Evolutionary conservation across 1,140 invertebrate genomes (phyloP).

Genomic region (Zaprionus camerounensis): DNA sequence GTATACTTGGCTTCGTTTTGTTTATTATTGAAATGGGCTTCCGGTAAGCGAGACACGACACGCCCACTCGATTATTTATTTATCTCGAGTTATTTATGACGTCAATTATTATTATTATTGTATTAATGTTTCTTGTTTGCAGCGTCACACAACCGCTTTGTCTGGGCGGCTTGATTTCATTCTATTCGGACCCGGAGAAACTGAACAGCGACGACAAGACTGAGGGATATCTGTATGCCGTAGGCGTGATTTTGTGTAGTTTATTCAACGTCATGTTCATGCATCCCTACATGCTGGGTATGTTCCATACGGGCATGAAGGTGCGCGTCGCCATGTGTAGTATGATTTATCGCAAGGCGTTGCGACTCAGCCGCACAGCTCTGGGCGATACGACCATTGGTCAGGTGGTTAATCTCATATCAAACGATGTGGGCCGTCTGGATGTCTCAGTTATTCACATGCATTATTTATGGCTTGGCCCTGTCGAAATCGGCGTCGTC

Average conservation of each 20-base stretch:
- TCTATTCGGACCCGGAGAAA: conserved; percentile 86
- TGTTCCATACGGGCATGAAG: conserved; percentile 91
- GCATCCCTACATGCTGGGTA: conserved; percentile 92
- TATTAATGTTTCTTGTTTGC: conserved; percentile 52
- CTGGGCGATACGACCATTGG: conserved; percentile 92
- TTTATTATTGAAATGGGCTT: conserved; percentile 79
- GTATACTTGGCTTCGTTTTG: conserved; percentile 64
- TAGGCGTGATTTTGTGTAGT: conserved; percentile 88
- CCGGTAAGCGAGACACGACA: conserved; percentile 63
- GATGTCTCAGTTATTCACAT: conserved; percentile 89
- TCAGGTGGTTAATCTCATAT: conserved; percentile 96
- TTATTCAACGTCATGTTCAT: conserved; percentile 89
- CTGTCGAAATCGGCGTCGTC: conserved; percentile 91
- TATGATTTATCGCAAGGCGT: conserved; percentile 92
- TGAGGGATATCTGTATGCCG: conserved; percentile 89
- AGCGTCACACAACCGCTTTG: conserved; percentile 91
- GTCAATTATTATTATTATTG: conserved; percentile 24
- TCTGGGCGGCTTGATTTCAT: conserved; percentile 89
- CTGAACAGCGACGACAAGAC: conserved; percentile 83
- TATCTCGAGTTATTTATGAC: conserved; percentile 55
- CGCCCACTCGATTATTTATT: conserved; percentile 1
- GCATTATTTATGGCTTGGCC: conserved; percentile 93
- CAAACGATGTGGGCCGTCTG: conserved; percentile 93
- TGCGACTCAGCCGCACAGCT: conserved; percentile 89
- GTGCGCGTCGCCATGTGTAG: conserved; percentile 91